Conservation (phyloP, 2,113 vertebrate genomes). For the Hippocampus zosterae region DNA sequence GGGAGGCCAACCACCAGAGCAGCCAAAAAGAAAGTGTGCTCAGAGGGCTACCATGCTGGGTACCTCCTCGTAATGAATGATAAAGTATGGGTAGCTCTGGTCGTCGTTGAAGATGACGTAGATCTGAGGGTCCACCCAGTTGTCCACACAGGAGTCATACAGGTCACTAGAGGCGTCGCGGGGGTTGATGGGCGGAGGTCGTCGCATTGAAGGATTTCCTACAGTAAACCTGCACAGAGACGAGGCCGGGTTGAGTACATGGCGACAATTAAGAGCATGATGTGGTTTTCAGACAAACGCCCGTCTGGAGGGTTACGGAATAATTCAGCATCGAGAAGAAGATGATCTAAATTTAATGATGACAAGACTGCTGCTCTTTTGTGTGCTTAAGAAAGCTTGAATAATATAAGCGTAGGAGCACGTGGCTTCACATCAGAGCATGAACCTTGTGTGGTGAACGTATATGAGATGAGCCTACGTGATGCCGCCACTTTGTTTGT, state of each 20-base stretch:
- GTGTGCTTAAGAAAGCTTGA: slow-evolving; percentile 19
- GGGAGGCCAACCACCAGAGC: background rate
- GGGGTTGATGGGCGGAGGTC: slow-evolving; percentile 88
- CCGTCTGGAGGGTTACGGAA: slow-evolving; percentile 8
- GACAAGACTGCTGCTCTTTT: slow-evolving; percentile 11
- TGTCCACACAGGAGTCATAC: slow-evolving; percentile 98
- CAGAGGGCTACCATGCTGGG: slow-evolving; percentile 86
- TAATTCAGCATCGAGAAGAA: slow-evolving; percentile 16
- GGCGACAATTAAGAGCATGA: background rate
- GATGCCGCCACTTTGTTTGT: slow-evolving; percentile 22
- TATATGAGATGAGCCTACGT: slow-evolving; percentile 19
- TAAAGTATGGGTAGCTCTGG: slow-evolving; percentile 98
- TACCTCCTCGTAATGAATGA: slow-evolving; percentile 97
- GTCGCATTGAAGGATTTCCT: slow-evolving; percentile 93
- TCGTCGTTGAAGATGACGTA: slow-evolving; percentile 99
- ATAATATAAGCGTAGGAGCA: slow-evolving; percentile 26
- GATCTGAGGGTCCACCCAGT: slow-evolving; percentile 96
- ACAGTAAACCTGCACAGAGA: slow-evolving; percentile 79
- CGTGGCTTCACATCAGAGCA: slow-evolving; percentile 10
- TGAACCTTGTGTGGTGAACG: slow-evolving; percentile 6
- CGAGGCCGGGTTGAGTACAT: background rate
- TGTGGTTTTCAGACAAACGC: background rate
- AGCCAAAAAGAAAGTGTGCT: slow-evolving; percentile 36
- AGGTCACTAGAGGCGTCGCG: slow-evolving; percentile 92
- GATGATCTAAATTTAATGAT: slow-evolving; percentile 24